Base-by-base conservation (phyloP, 2,888 invertebrate genomes). In the Euplagia quadripunctaria region DNA sequence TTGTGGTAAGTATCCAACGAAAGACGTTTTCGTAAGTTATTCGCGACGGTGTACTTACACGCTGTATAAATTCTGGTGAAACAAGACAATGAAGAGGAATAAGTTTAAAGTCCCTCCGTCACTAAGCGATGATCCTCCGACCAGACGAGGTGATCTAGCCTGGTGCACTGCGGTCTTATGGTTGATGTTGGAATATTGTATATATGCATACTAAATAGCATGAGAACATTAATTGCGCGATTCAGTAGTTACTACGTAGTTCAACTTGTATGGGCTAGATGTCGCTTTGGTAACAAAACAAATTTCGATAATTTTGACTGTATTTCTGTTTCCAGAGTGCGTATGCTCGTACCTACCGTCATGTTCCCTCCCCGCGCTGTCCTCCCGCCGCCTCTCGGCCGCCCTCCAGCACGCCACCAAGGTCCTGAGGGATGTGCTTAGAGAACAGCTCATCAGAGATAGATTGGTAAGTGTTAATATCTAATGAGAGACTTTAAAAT, bases 371-470 rank as follows among this genome's bases (percentile, higher is more conserved):
- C 12, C 68, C 4, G 55, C 20, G 0, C 7, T 72, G 12, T 52
- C 72, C 0, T 12, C 72, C 20, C 46, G n/a, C 2, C 64, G 64
- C 4, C 55, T 72, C 2, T n/a, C 64, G 1, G 16, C 68, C 6
- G 68, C 72, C 2, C 58, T 73, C 55, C 68, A 17, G 0, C 68
- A 49, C 41, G 58, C 55, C 46, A 64, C 72, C 14, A n/a, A 46
- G n/a, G 7, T 41, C 8, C 46, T 69, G 31, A 14, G 64, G 7
- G 12, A 7, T 9, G 16, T 64, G 17, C 64, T 73, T 12, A 3
- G 14, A 2, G 68, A 73, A 12, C 68, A 73, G 43, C 17, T 73
- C 31, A 31, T 58, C 0, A 46, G 72, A 43, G 68, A 73, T 17
- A 46, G 64, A 4, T 41, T 73, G 43, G 72, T 73, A 17, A 73